Conservation (phyloP, 2,113 vertebrate genomes). For the Centropristis striata region DNA sequence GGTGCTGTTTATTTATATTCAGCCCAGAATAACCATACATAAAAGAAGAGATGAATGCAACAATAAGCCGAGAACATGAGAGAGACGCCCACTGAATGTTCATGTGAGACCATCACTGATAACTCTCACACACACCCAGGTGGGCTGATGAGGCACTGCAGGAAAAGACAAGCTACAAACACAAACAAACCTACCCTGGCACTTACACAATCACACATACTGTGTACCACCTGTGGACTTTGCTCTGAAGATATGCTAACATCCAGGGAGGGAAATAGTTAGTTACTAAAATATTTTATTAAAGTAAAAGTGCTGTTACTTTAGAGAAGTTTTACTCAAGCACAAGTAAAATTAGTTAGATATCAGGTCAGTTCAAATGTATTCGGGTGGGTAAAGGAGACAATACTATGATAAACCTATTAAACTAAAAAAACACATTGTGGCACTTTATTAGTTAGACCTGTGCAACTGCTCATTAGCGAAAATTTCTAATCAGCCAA, state of each 20-base stretch:
- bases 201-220: neutral
- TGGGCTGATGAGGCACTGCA: conserved; percentile 54
- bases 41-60: neutral
- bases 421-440: too few species aligned
- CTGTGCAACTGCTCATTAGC: too few species aligned
- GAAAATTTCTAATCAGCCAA: too few species aligned
- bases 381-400: too few species aligned
- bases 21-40: neutral
- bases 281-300: neutral
- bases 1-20: neutral
- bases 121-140: conserved; percentile 51
- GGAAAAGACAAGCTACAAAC: neutral
- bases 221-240: too few species aligned
- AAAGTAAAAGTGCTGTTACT: neutral
- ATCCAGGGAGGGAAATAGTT: neutral
- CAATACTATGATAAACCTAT: too few species aligned
- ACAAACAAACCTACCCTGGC: neutral
- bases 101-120: neutral
- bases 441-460: too few species aligned
- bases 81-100: neutral
- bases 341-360: neutral
- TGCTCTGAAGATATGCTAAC: conserved; percentile 46
- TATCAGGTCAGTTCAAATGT: too few species aligned
- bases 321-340: neutral
- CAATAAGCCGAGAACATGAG: neutral